Conservation (phyloP, 2,797 vertebrate species). For the Danio kyathit region DNA sequence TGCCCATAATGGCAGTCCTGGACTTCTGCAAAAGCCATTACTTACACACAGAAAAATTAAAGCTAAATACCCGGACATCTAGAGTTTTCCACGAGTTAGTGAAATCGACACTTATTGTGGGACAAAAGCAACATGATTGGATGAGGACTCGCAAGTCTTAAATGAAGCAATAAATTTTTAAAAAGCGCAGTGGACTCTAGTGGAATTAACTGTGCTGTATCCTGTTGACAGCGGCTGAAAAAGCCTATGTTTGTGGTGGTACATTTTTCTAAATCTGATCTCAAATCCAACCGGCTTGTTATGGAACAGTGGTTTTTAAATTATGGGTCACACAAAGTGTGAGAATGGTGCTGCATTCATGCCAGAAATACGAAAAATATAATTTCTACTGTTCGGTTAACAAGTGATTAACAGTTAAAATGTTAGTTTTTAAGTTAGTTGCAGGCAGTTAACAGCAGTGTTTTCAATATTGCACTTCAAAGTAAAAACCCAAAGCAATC, state of each 20-base stretch:
- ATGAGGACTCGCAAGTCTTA: constrained; percentile 28
- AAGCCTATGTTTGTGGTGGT: constrained; percentile 32
- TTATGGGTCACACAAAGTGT: neutral
- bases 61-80: constrained; percentile 37
- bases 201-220: constrained; percentile 30
- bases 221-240: neutral
- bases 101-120: constrained; percentile 32
- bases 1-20: constrained; percentile 23
- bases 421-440: no score
- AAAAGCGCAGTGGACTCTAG: constrained; percentile 27
- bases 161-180: constrained; percentile 53
- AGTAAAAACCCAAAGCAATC: no score
- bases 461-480: no score
- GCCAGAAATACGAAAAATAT: no score
- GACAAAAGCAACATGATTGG: constrained; percentile 37
- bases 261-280: constrained; percentile 40
- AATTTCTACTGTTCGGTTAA: no score
- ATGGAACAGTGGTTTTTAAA: neutral
- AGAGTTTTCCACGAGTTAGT: constrained; percentile 30
- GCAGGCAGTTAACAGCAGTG: no score
- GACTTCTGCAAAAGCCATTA: constrained; percentile 42
- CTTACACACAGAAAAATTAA: constrained; percentile 30
- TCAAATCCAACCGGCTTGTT: constrained; percentile 19
- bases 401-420: no score
- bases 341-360: neutral